These are phyloP conservation scores for Microctonus brassicae DNA, from an alignment of 2,888 invertebrate genomes.

Conservation along the genomic window DNA sequence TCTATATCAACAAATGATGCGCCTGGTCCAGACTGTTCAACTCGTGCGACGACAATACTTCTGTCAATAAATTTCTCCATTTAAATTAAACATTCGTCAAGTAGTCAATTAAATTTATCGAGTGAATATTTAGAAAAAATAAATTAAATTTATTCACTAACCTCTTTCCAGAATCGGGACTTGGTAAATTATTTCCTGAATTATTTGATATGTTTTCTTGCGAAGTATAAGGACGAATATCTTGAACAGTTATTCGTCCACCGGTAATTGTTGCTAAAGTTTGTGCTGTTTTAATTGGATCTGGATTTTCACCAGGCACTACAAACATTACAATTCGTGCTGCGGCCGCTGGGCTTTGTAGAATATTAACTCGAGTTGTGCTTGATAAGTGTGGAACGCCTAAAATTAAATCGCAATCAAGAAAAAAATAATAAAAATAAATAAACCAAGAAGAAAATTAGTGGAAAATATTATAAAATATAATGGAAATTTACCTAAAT, in stretches of 20 bases:
- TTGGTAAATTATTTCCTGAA: conserved; percentile 41
- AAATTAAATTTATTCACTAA: no score
- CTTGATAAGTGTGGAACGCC: conserved; percentile 83
- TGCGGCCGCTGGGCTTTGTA: conserved; percentile 76
- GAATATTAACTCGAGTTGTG: conserved; percentile 80
- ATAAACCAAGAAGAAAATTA: no score
- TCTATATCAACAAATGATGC: conserved; percentile 65
- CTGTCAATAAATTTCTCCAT: conserved; percentile 45
- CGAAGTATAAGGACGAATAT: conserved; percentile 77
- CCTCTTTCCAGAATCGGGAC: conserved; percentile 55
- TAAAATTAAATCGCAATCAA: conserved; percentile 43
- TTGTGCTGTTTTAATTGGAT: conserved; percentile 80
- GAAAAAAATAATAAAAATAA: background rate
- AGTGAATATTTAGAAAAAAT: no score
- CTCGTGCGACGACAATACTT: conserved; percentile 64
- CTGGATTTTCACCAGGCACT: conserved; percentile 82
- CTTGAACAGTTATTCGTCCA: conserved; percentile 81
- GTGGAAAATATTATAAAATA: background rate
- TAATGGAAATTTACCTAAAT: conserved; percentile 73
- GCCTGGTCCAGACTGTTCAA: conserved; percentile 61
- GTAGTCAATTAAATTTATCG: no score
- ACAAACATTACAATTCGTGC: conserved; percentile 85
- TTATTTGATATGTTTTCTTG: conserved; percentile 47
- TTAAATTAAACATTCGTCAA: no score
- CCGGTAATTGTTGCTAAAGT: conserved; percentile 84